Evolutionary conservation across 2,113 vertebrate genomes (phyloP), one percentile per base, ranked within the genome.

Genomic region (Salvator merianae): DNA sequence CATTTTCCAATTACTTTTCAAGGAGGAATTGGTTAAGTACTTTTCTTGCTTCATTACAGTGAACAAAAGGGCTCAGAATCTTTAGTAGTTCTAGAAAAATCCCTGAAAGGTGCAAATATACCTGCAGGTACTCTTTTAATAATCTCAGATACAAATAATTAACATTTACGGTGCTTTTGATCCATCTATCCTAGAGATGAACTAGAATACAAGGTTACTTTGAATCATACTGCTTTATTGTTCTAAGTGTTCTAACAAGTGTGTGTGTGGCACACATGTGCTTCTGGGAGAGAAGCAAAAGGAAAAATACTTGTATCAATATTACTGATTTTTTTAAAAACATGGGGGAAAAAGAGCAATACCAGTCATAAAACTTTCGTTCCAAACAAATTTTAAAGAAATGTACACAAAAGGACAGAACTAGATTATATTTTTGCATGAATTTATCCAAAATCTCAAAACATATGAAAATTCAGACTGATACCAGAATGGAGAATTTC

Each of bases 391-490:
- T 75, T 6, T 4, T 1, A 30, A 12, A 40, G 24, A 43, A 76
- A 34, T 0, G 0, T 84, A 86, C 66, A 86, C 30, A 55, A 84
- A 87, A 83, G 16, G n/a, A 59, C 18, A 38, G 43, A 32, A 69
- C n/a, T 89, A 40, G 90, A 53, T 84, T 69, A 72, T 14, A 83
- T 20, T 88, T 18, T 88, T 89, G 32, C 77, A 66, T 84, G n/a
- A 59, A n/a, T 78, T 78, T 84, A 86, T 47, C 70, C 65, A 32
- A 86, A 38, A 79, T 79, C 43, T 84, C 7, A 75, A 55, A 72
- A 84, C 89, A 89, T 63, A 40, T 87, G 50, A 3, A 75, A 75
- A 69, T 20, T 59, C 78, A 68, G 85, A 43, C 22, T 32, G 22
- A 13, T 24, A 28, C 14, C 38, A 78, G 66, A 80, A 71, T 70